These are phyloP conservation scores for Nannobrachium achirus DNA, from an alignment of 2,113 vertebrate genomes.

Conservation along the genomic window DNA sequence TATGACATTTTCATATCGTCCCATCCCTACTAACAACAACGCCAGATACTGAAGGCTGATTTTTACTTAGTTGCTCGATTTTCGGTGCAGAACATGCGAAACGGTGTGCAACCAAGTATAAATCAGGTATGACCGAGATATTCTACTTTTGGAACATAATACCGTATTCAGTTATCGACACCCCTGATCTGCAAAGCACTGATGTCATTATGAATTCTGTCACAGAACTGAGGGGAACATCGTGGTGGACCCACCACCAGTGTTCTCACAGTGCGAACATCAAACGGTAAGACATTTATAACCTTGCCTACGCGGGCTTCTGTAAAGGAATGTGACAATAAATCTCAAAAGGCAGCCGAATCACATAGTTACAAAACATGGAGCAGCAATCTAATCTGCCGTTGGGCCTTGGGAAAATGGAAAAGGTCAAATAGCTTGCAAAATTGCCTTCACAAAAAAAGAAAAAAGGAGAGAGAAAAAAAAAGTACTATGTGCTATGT, in stretches of 20 bases:
- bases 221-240: slow-evolving; percentile 56
- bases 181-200: slow-evolving; percentile 61
- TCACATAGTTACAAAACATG: slow-evolving; percentile 79
- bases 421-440: slow-evolving; percentile 82
- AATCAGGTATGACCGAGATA: too few species aligned
- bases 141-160: slow-evolving; percentile 25
- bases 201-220: slow-evolving; percentile 70
- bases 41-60: slow-evolving; percentile 40
- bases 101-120: too few species aligned
- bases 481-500: slow-evolving; percentile 59
- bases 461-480: slow-evolving; percentile 39
- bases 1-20: too few species aligned
- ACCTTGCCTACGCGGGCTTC: slow-evolving; percentile 63
- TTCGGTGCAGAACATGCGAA: too few species aligned
- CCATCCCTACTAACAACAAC: too few species aligned
- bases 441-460: slow-evolving; percentile 74
- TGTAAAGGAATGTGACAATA: slow-evolving; percentile 80
- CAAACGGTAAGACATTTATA: slow-evolving; percentile 68
- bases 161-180: slow-evolving; percentile 63
- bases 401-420: slow-evolving; percentile 81
- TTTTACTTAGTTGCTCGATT: slow-evolving; percentile 33
- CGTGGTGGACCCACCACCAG: slow-evolving; percentile 38
- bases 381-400: slow-evolving; percentile 79
- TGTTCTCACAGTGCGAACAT: slow-evolving; percentile 74
- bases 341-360: slow-evolving; percentile 76